Evolutionary conservation across 2,888 invertebrate genomes (phyloP).

Genomic region (Drosophila pseudotalamancana): DNA sequence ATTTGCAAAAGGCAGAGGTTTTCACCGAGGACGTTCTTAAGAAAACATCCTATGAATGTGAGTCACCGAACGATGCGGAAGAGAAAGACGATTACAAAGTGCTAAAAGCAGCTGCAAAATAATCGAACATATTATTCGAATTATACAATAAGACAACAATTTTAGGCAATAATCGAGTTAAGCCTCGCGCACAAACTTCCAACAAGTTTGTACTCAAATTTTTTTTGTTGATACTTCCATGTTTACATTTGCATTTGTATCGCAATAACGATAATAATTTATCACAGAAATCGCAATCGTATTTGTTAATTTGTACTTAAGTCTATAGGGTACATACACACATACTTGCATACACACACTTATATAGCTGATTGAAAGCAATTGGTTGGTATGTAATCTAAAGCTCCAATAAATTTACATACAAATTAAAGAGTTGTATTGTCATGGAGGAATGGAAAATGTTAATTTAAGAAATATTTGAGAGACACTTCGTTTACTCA

Average conservation of each 20-base stretch:
- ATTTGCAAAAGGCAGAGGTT: conserved; percentile 90
- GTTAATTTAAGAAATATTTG: no score
- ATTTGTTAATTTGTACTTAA: conserved; percentile 75
- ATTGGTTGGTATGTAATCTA: conserved; percentile 43
- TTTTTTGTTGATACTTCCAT: conserved; percentile 53
- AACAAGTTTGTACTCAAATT: conserved; percentile 29
- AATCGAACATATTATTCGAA: conserved; percentile 36
- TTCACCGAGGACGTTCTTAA: conserved; percentile 93
- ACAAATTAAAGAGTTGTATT: no score
- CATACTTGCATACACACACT: background rate
- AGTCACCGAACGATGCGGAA: conserved; percentile 93
- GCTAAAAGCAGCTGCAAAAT: conserved; percentile 87
- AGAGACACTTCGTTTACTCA: no score
- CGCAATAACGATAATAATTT: conserved; percentile 65
- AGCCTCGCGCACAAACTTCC: conserved; percentile 49
- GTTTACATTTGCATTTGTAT: conserved; percentile 43
- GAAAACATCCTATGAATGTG: conserved; percentile 95
- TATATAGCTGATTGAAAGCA: conserved; percentile 38
- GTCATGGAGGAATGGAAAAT: no score
- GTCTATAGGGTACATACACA: conserved; percentile 35
- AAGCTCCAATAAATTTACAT: conserved; percentile 62
- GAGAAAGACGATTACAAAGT: conserved; percentile 95
- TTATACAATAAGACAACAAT: conserved; percentile 25
- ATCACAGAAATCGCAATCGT: conserved; percentile 42
- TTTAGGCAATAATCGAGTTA: conserved; percentile 28